Conservation (phyloP, 2,797 vertebrate species). For the Scolopax bukidnonensis region DNA sequence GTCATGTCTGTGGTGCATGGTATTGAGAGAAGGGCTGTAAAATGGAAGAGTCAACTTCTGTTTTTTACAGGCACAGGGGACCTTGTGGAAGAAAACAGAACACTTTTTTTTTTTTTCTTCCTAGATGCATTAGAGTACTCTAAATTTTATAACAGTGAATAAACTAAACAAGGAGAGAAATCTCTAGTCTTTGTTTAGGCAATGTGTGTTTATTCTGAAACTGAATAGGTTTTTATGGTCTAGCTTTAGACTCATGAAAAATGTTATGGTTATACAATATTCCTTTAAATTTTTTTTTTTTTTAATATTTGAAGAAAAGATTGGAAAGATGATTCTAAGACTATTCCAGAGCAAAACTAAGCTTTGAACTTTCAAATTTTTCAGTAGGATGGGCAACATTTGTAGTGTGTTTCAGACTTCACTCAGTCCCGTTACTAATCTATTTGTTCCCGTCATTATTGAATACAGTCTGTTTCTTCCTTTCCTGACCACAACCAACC, state of each 20-base stretch:
- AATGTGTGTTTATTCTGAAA: not conserved
- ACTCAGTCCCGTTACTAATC: not conserved
- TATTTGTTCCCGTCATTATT: not conserved
- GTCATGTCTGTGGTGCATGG: not conserved
- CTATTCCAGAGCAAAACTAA: not conserved
- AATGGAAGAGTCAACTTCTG: not conserved
- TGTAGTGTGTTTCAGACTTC: not conserved
- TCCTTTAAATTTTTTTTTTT: not conserved
- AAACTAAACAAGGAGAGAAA: not conserved
- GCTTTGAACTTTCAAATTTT: not conserved
- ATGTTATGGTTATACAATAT: not conserved
- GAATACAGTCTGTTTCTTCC: not conserved
- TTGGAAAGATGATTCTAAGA: not conserved
- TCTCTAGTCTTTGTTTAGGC: not conserved
- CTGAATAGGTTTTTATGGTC: not conserved
- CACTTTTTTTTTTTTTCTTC: not conserved
- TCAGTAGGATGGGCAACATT: not conserved
- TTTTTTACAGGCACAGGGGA: not conserved
- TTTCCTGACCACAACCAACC: not conserved
- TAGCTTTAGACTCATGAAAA: not conserved
- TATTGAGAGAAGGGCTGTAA: slow-evolving; percentile 18
- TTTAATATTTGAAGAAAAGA: not conserved
- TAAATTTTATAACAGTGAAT: not conserved
- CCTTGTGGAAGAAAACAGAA: not conserved
- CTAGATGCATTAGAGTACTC: not conserved